Base-by-base conservation (phyloP, 1,140 invertebrate species). In the Gonatopus flavifemur region DNA sequence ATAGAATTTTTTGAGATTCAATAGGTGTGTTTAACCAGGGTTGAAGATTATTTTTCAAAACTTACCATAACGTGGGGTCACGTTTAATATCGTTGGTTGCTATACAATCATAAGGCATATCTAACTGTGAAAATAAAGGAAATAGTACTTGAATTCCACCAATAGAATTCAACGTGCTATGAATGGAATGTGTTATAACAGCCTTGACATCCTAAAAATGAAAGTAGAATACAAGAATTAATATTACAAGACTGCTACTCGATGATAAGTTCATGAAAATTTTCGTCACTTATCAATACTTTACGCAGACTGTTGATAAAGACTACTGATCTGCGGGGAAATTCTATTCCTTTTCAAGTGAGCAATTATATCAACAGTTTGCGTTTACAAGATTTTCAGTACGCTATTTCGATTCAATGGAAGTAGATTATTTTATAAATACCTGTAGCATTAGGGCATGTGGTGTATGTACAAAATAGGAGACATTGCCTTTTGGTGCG, bases 121-220 rank as follows among this genome's bases (percentile, higher is more conserved):
- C 96, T 64, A 99, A 82, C 80, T 99, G 96, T 30, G 94, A 93
- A 82, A 99, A 98, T 49, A 99, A 82, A 46, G 97, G 97, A 79
- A 99, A 98, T 52, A 99, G 81, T 64, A 98, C 94, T 84, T 98
- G 95, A 64, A 99, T 96, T 42, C 98, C 97, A 49, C 98, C 98
- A 68, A 99, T 93, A 25, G 96, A 99, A 80, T 99, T 98, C 55
- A 99, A 82, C 5, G 96, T 98, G 80, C 93, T 96, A 79, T 98
- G 95, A 78, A 99, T 98, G 57, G 96, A 98, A 81, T 98, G 93
- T 46, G 96, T 99, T 66, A 97, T 93, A 52, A 99, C 94, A 56
- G 98, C 94, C 84, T 98, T 98, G 53, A 98, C 96, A 72, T 98
- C 94, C 94, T 98, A 75, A 37, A 83, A 66, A 51, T 31, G n/a